Conservation (phyloP, 2,113 vertebrate genomes). For the Prunella himalayana region DNA sequence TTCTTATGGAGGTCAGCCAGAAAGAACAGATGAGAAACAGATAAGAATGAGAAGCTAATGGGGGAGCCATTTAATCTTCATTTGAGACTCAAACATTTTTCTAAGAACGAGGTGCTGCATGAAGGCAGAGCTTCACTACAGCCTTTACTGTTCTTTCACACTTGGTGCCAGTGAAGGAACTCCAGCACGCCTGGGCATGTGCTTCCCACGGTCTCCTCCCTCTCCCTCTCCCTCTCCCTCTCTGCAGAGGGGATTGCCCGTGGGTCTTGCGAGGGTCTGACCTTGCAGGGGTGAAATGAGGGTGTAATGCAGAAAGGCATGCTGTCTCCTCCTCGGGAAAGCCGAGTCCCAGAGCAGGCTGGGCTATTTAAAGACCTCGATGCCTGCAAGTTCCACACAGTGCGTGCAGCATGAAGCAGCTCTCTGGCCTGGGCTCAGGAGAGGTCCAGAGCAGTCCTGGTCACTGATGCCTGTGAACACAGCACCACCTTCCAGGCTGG, state of each 20-base stretch:
- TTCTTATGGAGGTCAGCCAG: background rate
- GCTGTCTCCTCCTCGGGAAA: background rate
- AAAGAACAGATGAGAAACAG: background rate
- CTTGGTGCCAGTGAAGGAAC: fast-evolving
- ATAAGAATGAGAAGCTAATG: background rate
- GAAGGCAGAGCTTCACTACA: background rate
- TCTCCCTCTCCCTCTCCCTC: background rate
- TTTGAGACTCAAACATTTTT: background rate
- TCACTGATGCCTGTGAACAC: fast-evolving
- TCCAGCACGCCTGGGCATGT: background rate
- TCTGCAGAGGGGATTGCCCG: background rate
- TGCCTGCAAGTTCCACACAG: background rate
- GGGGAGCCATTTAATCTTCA: background rate
- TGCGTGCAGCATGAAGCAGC: fast-evolving
- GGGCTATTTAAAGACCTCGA: background rate
- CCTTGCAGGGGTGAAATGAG: slow-evolving; percentile 4
- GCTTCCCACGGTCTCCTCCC: background rate
- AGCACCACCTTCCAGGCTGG: fast-evolving
- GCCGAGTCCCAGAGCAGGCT: background rate
- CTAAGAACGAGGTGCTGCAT: background rate
- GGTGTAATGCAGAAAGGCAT: background rate
- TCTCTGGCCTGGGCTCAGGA: background rate
- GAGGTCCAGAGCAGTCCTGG: background rate
- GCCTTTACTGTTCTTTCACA: background rate
- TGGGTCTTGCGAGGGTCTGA: background rate